These are phyloP conservation scores for Musca domestica DNA, from an alignment of 1,140 invertebrate genomes.

Conservation along the genomic window DNA sequence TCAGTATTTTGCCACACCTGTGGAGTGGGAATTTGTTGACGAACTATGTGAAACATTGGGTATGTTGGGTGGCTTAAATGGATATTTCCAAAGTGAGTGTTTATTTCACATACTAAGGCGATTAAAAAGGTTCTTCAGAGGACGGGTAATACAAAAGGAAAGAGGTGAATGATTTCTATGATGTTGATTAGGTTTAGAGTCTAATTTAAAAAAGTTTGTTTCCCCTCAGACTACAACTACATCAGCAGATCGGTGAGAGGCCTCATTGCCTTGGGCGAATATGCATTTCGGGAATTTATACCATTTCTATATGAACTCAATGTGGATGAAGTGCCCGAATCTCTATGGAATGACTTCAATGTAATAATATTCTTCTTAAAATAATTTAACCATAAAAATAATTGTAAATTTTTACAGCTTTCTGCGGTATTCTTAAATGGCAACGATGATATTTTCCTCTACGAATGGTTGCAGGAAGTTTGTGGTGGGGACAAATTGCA, in stretches of 20 bases:
- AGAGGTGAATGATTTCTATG: conserved; percentile 29
- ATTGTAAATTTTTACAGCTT: conserved; percentile 24
- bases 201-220: not conserved
- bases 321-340: conserved; percentile 35
- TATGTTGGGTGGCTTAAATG: conserved; percentile 39
- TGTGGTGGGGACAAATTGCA: conserved; percentile 43
- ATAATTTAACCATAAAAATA: not conserved
- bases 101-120: conserved; percentile 42
- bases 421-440: conserved; percentile 43
- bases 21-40: conserved; percentile 34
- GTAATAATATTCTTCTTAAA: conserved; percentile 23
- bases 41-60: conserved; percentile 48
- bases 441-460: conserved; percentile 46
- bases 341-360: conserved; percentile 39
- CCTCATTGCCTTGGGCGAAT: conserved; percentile 47
- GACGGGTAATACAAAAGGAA: conserved; percentile 36
- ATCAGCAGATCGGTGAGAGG: conserved; percentile 43
- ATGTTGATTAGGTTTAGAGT: not conserved
- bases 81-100: conserved; percentile 46
- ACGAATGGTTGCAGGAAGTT: conserved; percentile 48
- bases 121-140: conserved; percentile 42
- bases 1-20: conserved; percentile 44
- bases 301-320: conserved; percentile 47
- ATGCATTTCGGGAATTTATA: conserved; percentile 50
- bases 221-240: conserved; percentile 38